Conservation (phyloP, 2,797 vertebrate genomes). For the Poecilia wingei region DNA sequence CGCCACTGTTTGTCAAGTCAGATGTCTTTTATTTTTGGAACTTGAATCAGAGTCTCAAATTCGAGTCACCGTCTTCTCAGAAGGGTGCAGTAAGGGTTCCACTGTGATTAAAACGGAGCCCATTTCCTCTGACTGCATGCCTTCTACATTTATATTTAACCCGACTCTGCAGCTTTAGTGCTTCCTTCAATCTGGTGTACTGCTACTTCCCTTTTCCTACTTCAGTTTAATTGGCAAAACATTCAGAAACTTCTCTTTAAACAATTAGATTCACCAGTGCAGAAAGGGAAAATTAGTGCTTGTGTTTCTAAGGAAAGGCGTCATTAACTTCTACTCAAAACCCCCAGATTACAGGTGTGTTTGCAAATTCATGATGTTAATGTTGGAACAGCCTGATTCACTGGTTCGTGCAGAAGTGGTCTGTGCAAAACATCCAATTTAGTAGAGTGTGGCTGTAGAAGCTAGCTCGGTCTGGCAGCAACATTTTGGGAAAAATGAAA, state of each 20-base stretch:
- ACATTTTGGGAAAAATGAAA: not conserved
- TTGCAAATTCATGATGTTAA: not conserved
- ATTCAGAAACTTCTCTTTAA: not conserved
- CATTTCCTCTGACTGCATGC: not conserved
- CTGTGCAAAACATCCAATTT: not conserved
- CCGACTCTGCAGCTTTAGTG: not conserved
- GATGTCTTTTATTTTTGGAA: not conserved
- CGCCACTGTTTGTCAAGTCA: not conserved
- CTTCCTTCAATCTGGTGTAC: not conserved
- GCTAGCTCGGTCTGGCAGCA: not conserved
- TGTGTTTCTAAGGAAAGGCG: not conserved
- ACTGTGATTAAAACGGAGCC: not conserved
- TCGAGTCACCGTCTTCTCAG: not conserved
- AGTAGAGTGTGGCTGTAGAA: not conserved
- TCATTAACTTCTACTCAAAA: not conserved
- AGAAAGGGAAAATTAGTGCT: not conserved
- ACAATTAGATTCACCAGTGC: not conserved
- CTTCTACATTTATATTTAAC: not conserved
- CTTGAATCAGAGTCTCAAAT: not conserved
- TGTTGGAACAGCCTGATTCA: not conserved
- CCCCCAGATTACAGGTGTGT: not conserved
- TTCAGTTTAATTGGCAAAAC: not conserved
- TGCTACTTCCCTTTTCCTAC: not conserved
- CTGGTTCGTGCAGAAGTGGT: not conserved
- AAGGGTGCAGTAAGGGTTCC: not conserved